Conservation (phyloP, 2,113 vertebrate genomes). For the Aepyceros melampus region DNA sequence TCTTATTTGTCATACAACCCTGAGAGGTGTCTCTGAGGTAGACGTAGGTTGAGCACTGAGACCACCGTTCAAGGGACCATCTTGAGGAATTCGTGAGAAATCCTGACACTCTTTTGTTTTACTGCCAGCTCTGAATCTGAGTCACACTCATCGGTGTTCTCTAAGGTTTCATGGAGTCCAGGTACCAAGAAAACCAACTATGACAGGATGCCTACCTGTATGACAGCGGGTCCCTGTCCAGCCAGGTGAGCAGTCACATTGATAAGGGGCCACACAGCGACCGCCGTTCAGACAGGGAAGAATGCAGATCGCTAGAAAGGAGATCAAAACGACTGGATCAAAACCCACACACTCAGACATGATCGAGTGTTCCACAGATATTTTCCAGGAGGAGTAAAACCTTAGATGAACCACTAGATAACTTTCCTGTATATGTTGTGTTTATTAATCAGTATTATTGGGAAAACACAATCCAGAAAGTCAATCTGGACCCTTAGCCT, state of each 20-base stretch:
- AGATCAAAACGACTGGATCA: neutral
- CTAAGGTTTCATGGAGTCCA: neutral
- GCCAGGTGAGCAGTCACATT: conserved; percentile 90
- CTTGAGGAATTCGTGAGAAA: neutral
- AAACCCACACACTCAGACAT: neutral
- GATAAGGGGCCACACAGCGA: conserved; percentile 93
- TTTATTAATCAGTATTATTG: neutral
- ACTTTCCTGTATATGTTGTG: neutral
- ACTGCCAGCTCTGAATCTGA: neutral
- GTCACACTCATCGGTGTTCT: neutral
- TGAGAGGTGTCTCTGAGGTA: neutral
- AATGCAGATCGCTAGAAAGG: conserved; percentile 92
- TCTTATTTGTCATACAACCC: neutral
- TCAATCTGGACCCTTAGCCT: neutral
- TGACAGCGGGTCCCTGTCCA: conserved; percentile 97
- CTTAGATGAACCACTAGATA: neutral
- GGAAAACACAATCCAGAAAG: neutral
- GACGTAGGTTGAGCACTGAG: neutral
- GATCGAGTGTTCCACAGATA: neutral
- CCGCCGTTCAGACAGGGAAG: conserved; percentile 97
- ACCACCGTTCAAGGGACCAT: no score
- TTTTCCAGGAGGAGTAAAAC: neutral
- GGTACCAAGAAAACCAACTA: neutral
- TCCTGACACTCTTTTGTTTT: neutral
- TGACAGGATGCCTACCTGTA: conserved; percentile 83